Conservation (phyloP, 2,113 vertebrate genomes). For the Tringa solitaria region DNA sequence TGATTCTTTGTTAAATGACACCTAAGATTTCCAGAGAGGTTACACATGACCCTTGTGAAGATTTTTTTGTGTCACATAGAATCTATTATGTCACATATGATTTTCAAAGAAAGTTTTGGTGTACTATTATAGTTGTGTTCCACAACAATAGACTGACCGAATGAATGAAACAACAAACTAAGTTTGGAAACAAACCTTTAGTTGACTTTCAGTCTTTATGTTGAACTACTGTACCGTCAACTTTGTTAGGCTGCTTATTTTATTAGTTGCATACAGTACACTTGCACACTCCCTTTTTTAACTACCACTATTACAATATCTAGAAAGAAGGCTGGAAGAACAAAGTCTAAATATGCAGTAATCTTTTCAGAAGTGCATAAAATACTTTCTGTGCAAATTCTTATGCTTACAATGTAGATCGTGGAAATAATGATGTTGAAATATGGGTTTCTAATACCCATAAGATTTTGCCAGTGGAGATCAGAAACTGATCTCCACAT, state of each 20-base stretch:
- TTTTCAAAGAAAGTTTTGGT: not conserved
- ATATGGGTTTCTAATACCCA: not conserved
- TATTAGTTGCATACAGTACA: not conserved
- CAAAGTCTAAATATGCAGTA: not conserved
- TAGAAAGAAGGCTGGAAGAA: not conserved
- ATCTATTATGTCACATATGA: accelerated
- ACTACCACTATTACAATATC: not conserved
- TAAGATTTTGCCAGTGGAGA: not conserved
- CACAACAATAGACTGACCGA: not conserved
- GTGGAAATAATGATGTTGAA: not conserved
- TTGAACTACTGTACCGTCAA: no score
- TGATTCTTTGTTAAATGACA: not conserved
- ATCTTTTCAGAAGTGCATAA: not conserved
- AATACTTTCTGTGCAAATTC: not conserved
- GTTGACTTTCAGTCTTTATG: not conserved
- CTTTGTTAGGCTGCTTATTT: not conserved
- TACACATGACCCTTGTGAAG: not conserved
- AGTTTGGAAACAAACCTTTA: not conserved
- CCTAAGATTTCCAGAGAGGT: not conserved
- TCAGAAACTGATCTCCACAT: not conserved
- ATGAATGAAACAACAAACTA: not conserved
- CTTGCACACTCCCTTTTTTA: not conserved
- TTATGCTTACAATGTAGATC: not conserved
- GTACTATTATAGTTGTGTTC: no score
- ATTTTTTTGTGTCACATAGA: not conserved